Conservation (phyloP, 1,140 invertebrate genomes). For the Theocolax elegans region DNA sequence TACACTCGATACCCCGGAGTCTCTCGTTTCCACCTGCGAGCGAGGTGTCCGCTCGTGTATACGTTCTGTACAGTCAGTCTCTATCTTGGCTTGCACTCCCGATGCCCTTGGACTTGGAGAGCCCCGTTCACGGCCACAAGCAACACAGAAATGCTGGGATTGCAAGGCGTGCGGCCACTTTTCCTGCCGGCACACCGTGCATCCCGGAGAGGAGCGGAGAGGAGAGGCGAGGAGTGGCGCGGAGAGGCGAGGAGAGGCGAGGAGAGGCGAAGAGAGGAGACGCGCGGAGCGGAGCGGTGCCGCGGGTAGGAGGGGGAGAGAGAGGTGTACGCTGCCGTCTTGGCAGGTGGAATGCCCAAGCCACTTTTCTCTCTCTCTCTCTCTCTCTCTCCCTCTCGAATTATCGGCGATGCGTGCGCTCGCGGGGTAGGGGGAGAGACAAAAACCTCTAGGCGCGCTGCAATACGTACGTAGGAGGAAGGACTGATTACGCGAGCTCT, state of each 20-base stretch:
- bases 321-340: slow-evolving; percentile 16
- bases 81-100: slow-evolving; percentile 32
- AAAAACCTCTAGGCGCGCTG: slow-evolving; percentile 30
- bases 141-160: slow-evolving; percentile 65
- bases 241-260: slow-evolving; percentile 1
- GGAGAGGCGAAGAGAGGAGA: slow-evolving; percentile 21
- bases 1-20: too few species aligned
- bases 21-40: not conserved
- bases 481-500: slow-evolving; percentile 36
- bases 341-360: slow-evolving; percentile 60
- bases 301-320: slow-evolving; percentile 8
- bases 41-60: not conserved
- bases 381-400: slow-evolving; percentile 19
- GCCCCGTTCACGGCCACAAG: slow-evolving; percentile 65
- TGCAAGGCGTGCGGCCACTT: slow-evolving; percentile 63
- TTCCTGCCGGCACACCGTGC: slow-evolving; percentile 59
- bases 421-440: slow-evolving; percentile 1
- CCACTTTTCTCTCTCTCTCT: not conserved
- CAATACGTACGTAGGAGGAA: not conserved
- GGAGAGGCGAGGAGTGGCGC: not conserved
- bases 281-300: slow-evolving; percentile 1
- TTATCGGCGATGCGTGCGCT: slow-evolving; percentile 32
- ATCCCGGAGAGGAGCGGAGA: slow-evolving; percentile 25
- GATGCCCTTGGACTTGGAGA: slow-evolving; percentile 64
- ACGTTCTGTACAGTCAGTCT: slow-evolving; percentile 11